Evolutionary conservation across 2,888 invertebrate species (phyloP).

Genomic region (Xylocampa areola): DNA sequence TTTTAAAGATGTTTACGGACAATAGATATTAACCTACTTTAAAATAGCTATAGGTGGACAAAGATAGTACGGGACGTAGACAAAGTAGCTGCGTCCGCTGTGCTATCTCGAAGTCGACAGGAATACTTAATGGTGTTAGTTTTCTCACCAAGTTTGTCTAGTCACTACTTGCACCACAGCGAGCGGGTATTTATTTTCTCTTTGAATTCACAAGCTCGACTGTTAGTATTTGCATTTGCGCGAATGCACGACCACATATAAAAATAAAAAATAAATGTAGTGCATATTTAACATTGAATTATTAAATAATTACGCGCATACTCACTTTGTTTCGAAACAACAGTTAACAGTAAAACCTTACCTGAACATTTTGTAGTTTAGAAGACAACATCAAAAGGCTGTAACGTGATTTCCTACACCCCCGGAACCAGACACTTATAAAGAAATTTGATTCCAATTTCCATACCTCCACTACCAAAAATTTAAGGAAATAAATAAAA

Average conservation of each 20-base stretch:
- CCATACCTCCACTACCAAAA: background rate
- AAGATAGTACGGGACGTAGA: constrained; percentile 25
- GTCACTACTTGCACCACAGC: constrained; percentile 19
- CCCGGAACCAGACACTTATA: no score
- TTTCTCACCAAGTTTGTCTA: constrained; percentile 38
- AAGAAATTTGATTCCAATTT: no score
- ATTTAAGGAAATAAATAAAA: constrained; percentile 57
- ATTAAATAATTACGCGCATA: constrained; percentile 18
- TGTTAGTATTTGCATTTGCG: constrained; percentile 20
- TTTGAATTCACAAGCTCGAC: constrained; percentile 31
- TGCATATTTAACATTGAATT: constrained; percentile 2
- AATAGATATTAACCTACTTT: constrained; percentile 16
- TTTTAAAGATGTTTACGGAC: background rate
- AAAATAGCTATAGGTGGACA: constrained; percentile 15
- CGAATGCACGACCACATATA: background rate
- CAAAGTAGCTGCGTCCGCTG: constrained; percentile 21
- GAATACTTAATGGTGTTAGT: constrained; percentile 43
- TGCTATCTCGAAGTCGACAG: constrained; percentile 25
- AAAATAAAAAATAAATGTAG: constrained; percentile 9
- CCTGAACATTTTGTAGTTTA: background rate
- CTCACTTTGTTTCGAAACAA: constrained; percentile 13
- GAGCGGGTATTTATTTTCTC: constrained; percentile 34
- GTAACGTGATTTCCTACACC: no score
- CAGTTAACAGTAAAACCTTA: background rate
- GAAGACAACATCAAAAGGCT: no score